Evolutionary conservation across 1,140 invertebrate genomes (phyloP).

Genomic region (Euura saliciscinereae): DNA sequence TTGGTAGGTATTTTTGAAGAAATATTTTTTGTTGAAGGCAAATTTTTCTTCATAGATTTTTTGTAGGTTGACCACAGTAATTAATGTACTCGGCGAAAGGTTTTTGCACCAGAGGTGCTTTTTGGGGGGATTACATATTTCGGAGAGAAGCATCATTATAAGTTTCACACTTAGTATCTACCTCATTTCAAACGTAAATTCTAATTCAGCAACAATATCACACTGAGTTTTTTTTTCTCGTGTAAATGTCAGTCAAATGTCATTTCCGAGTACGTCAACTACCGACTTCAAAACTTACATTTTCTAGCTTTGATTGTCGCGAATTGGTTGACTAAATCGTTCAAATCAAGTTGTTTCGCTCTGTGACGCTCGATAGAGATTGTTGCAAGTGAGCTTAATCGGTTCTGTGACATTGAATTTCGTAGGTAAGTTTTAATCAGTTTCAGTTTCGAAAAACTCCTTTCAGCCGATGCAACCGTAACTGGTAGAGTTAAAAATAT

Average conservation of each 20-base stretch:
- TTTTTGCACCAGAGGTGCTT: too few relatives aligned
- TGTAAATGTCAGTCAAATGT: background rate
- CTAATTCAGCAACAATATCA: background rate
- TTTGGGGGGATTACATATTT: too few relatives aligned
- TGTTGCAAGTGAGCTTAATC: conserved; percentile 1
- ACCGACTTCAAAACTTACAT: background rate
- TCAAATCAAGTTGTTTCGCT: conserved; percentile 1
- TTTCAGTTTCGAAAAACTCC: conserved; percentile 42
- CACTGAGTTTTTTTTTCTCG: background rate
- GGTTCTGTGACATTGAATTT: conserved; percentile 3
- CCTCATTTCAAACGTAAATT: background rate
- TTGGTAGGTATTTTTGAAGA: too few relatives aligned
- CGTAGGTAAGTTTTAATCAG: conserved; percentile 39
- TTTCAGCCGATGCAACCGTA: conserved; percentile 36
- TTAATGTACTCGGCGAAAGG: too few relatives aligned
- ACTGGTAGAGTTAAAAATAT: conserved; percentile 44
- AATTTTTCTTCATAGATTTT: too few relatives aligned
- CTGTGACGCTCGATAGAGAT: background rate
- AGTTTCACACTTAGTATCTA: background rate
- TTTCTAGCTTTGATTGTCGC: conserved; percentile 2
- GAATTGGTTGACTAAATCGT: background rate
- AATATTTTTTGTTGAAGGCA: too few relatives aligned
- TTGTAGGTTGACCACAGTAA: too few relatives aligned
- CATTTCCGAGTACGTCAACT: background rate
- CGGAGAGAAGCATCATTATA: background rate